Conservation (phyloP, 2,797 vertebrate genomes). For the Taeniopygia guttata region DNA sequence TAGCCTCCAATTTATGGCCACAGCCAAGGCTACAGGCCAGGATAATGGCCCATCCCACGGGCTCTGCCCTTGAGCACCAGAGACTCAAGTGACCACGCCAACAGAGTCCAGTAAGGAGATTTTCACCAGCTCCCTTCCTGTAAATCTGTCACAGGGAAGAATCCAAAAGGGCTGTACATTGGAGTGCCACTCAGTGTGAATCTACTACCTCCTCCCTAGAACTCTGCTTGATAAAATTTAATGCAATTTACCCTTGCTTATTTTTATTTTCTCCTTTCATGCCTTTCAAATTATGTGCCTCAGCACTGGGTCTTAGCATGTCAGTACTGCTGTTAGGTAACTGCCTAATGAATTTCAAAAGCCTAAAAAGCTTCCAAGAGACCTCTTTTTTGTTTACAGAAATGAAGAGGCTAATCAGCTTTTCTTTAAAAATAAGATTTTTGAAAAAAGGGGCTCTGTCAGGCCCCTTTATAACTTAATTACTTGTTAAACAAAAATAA, state of each 20-base stretch:
- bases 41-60: neutral
- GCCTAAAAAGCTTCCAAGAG: neutral
- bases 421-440: neutral
- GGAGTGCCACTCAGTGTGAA: neutral
- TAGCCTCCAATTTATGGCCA: neutral
- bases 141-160: neutral
- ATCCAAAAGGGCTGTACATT: neutral
- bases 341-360: slow-evolving; percentile 1
- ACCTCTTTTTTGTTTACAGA: neutral
- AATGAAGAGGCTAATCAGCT: neutral
- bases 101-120: neutral
- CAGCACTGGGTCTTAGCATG: neutral
- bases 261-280: neutral
- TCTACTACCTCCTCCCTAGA: neutral
- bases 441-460: neutral
- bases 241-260: neutral
- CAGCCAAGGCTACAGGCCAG: neutral
- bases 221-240: neutral
- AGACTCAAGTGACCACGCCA: neutral
- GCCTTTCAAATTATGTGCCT: neutral
- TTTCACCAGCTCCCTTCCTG: neutral
- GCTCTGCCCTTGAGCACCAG: neutral
- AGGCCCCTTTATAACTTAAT: neutral
- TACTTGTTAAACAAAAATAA: slow-evolving; percentile 3
- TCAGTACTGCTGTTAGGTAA: neutral